Percentiles rank a stretch among this genome's conserved stretches.
These are phyloP conservation scores for Eubasilissa regina DNA, from an alignment of 1,140 invertebrate genomes.

Conservation along the genomic window DNA sequence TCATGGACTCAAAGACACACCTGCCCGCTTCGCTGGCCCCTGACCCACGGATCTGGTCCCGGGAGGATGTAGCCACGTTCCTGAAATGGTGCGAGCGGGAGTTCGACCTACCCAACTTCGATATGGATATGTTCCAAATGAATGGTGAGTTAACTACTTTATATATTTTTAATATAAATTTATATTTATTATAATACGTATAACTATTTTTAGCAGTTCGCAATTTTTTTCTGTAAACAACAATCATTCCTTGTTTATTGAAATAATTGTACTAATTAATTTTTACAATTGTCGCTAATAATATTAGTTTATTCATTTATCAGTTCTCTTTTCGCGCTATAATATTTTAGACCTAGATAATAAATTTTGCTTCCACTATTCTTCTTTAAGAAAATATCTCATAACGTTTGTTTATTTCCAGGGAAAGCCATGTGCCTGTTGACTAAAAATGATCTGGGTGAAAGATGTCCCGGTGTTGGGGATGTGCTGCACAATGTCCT, in stretches of 20 bases:
- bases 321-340: too few relatives aligned
- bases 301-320: too few relatives aligned
- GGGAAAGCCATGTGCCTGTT: constrained; percentile 92
- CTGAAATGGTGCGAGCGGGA: constrained; percentile 93
- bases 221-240: too few relatives aligned
- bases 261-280: too few relatives aligned
- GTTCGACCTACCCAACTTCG: constrained; percentile 92
- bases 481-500: constrained; percentile 95
- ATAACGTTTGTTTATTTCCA: constrained; percentile 65
- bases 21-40: constrained; percentile 85
- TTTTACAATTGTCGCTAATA: too few relatives aligned
- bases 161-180: too few relatives aligned
- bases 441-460: constrained; percentile 90
- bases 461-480: constrained; percentile 91
- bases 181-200: too few relatives aligned
- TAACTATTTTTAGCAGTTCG: not conserved
- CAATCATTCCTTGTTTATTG: too few relatives aligned
- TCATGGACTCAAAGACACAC: constrained; percentile 90
- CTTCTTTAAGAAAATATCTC: not conserved
- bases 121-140: constrained; percentile 97
- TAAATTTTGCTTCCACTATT: too few relatives aligned
- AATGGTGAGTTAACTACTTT: constrained; percentile 81
- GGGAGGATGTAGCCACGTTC: constrained; percentile 92
- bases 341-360: too few relatives aligned
- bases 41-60: constrained; percentile 91